Percentiles rank a stretch among this genome's conserved stretches.
These are phyloP conservation scores for Drosophila kikkawai DNA, from an alignment of 1,140 invertebrate species.

Conservation along the genomic window DNA sequence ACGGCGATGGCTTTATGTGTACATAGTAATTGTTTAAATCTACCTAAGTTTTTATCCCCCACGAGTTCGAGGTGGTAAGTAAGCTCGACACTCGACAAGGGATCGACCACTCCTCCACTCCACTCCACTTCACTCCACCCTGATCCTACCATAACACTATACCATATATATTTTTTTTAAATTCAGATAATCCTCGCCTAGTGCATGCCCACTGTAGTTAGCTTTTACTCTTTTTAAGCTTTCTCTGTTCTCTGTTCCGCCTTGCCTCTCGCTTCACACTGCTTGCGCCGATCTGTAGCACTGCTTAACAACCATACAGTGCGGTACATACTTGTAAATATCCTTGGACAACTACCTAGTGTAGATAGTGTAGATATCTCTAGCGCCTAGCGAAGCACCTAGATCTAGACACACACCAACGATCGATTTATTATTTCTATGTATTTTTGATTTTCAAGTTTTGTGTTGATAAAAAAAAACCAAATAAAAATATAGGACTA, in stretches of 20 bases:
- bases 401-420: conserved; percentile 17
- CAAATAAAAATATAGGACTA: conserved; percentile 73
- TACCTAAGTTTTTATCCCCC: conserved; percentile 25
- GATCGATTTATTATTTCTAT: conserved; percentile 34
- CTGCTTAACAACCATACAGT: conserved; percentile 12
- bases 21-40: conserved; percentile 48
- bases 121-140: conserved; percentile 14
- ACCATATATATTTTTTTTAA: not conserved
- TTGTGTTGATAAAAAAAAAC: conserved; percentile 30
- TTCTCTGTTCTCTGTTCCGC: conserved; percentile 9
- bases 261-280: conserved; percentile 4
- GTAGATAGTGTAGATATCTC: conserved; percentile 9
- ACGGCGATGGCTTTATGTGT: conserved; percentile 45
- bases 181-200: conserved; percentile 10
- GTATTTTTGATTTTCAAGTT: conserved; percentile 45
- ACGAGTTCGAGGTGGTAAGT: conserved; percentile 30
- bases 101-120: conserved; percentile 12
- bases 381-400: conserved; percentile 15
- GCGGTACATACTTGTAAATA: conserved; percentile 12
- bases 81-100: conserved; percentile 17
- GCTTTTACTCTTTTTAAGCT: not conserved
- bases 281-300: conserved; percentile 13
- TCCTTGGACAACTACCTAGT: conserved; percentile 3
- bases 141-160: conserved; percentile 22
- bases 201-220: conserved; percentile 33